Evolutionary conservation across 2,797 vertebrate species (phyloP).

Genomic region (Dendrocincla fuliginosa): DNA sequence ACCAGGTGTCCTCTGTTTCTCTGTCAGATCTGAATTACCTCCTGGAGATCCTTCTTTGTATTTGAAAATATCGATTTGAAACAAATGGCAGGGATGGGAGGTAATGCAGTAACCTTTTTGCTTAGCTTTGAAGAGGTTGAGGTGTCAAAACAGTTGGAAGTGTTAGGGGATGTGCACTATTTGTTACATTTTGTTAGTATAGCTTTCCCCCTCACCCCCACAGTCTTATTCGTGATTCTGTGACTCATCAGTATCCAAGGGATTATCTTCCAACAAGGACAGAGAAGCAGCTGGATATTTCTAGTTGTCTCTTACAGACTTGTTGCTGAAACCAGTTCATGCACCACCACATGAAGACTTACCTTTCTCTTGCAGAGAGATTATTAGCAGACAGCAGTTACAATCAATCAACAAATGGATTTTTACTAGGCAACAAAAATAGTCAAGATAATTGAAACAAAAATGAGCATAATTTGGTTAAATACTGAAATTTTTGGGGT

Average conservation of each 20-base stretch:
- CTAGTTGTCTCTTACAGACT: not conserved
- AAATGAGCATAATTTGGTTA: not conserved
- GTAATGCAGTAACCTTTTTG: not conserved
- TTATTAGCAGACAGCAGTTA: not conserved
- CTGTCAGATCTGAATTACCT: not conserved
- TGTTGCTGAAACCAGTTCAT: not conserved
- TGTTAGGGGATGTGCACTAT: fast-evolving
- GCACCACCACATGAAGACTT: not conserved
- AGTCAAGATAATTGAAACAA: not conserved
- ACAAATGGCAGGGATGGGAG: fast-evolving
- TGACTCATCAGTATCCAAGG: not conserved
- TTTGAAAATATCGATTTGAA: not conserved
- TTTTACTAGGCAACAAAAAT: not conserved
- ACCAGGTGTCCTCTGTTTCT: constrained; percentile 15
- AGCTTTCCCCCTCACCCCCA: fast-evolving
- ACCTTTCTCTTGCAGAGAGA: not conserved
- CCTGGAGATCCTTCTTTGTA: not conserved
- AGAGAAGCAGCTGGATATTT: not conserved
- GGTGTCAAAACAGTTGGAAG: not conserved
- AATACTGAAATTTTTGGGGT: not conserved
- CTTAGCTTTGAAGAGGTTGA: not conserved
- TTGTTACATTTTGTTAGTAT: not conserved
- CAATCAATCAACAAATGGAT: not conserved
- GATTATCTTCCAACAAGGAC: not conserved
- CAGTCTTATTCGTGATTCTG: not conserved